Evolutionary conservation across 2,797 vertebrate species (phyloP).

Genomic region (Alfaro cultratus): DNA sequence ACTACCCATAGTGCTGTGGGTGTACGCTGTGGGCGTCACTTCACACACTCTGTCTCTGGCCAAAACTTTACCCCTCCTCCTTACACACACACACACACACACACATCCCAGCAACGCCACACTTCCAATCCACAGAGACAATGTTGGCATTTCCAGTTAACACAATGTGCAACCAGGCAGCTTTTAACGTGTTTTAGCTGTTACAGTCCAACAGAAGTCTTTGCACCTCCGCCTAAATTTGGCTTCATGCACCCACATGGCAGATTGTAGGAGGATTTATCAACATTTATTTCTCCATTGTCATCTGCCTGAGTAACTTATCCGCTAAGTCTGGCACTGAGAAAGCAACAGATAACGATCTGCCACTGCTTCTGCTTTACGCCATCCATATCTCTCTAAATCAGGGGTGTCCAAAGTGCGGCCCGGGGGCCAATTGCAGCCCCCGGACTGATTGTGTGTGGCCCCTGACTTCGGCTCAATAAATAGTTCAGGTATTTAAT

Average conservation of each 20-base stretch:
- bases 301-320: slow-evolving; percentile 5
- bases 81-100: background rate
- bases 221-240: slow-evolving; percentile 62
- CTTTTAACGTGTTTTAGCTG: slow-evolving; percentile 52
- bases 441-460: no score
- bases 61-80: slow-evolving; percentile 25
- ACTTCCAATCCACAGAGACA: slow-evolving; percentile 57
- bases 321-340: slow-evolving; percentile 1
- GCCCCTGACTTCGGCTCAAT: no score
- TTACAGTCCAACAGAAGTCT: slow-evolving; percentile 28
- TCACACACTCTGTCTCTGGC: slow-evolving; percentile 45
- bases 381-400: background rate
- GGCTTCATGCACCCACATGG: slow-evolving; percentile 45
- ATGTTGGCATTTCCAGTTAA: slow-evolving; percentile 54
- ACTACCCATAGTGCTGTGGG: slow-evolving; percentile 52
- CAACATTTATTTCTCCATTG: slow-evolving; percentile 17
- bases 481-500: no score
- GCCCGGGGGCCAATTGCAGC: no score
- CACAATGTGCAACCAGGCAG: slow-evolving; percentile 33
- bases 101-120: slow-evolving; percentile 24
- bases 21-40: slow-evolving; percentile 58
- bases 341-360: background rate
- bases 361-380: background rate
- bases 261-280: slow-evolving; percentile 44
- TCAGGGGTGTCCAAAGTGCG: no score